Evolutionary conservation across 2,888 invertebrate genomes (phyloP), one percentile per base, ranked within the genome.

Genomic region (Cerastis leucographa): DNA sequence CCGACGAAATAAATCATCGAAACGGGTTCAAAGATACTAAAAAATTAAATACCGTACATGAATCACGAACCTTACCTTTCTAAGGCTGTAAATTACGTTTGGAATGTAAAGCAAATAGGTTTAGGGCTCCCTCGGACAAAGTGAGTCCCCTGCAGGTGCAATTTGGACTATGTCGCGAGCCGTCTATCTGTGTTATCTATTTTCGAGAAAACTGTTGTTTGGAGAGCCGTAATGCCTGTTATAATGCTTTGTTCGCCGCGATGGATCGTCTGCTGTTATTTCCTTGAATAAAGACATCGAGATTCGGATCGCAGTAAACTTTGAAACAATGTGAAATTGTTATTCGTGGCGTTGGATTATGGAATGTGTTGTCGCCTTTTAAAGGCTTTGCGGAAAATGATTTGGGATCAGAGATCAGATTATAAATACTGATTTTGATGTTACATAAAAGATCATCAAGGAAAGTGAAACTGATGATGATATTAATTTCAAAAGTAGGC

Each of bases 271-370:
- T 71, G 80, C 85, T 88, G 84, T 89, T 87, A 90, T 92, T 90
- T 88, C 80, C 79, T 83, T 71, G 87, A 90, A 92, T 93, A 92
- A 88, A 92, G 92, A 89, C 92, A 92, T 93, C 86, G 74, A 86
- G 89, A 89, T 90, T 87, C 74, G 79, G 85, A 91, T 90, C 89
- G 76, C 54, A n/a, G 72, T 83, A 64, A 78, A 82, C 49, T 82
- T 85, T 78, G 72, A 35, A 56, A 72, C 62, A 44, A 35, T 74
- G 51, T 29, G 61, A 71, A 80, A 71, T 84, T 77, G 65, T 71
- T 78, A 46, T 56, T 51, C 35, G 12, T 59, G 40, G n/a, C 8
- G n/a, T 62, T 62, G 5, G n/a, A 17, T 56, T 66, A 25, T 19
- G 29, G 19, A 71, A 66, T 29, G 22, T 44, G 29, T 82, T 69